Evolutionary conservation across 2,113 vertebrate genomes (phyloP), one percentile per base, ranked within the genome.

Genomic region (Atractosteus spatula): DNA sequence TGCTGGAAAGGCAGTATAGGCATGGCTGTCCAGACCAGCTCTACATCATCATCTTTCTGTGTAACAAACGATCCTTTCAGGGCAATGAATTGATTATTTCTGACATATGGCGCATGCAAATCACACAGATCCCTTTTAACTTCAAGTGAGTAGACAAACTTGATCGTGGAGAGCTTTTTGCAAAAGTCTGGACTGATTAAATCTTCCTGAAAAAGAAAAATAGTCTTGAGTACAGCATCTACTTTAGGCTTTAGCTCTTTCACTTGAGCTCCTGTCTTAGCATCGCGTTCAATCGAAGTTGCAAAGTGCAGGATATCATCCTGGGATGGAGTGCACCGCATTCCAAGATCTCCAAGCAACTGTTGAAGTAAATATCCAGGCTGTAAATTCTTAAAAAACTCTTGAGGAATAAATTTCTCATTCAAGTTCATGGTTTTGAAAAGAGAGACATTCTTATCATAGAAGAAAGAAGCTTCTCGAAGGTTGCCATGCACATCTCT

Each of bases 11-110:
- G 67, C 8, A 89, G 59, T 14, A 84, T 72, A 0, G 62, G 41
- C 16, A 77, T 79, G 51, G 85, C 80, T 5, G 85, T 82, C 87
- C 87, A 88, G 55, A 76, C 61, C 12, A 88, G 71, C 41, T 76
- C 59, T 47, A 69, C 51, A 14, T 63, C 69, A 5, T 67, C 3
- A 4, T 16, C 0, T 3, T 0, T 0, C 3, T 2, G 29, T n/a
- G 10, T 68, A 3, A 85, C 51, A 42, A 83, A 43, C 66, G 76
- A 77, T 10, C 75, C 80, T 7, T 81, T 78, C 64, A 81, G 69
- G 47, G 81, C 68, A 47, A 86, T 7, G 0, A 78, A 56, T 44
- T 75, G 68, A 44, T 14, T 42, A 7, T 3, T 2, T 3, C 12
- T 51, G 70, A 68, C 41, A 14, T 75, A 83, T 54, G 82, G 75